Percentiles rank a stretch among this genome's conserved stretches.
Conservation (phyloP, 2,888 invertebrate species). For the Odontomyia ornata region DNA sequence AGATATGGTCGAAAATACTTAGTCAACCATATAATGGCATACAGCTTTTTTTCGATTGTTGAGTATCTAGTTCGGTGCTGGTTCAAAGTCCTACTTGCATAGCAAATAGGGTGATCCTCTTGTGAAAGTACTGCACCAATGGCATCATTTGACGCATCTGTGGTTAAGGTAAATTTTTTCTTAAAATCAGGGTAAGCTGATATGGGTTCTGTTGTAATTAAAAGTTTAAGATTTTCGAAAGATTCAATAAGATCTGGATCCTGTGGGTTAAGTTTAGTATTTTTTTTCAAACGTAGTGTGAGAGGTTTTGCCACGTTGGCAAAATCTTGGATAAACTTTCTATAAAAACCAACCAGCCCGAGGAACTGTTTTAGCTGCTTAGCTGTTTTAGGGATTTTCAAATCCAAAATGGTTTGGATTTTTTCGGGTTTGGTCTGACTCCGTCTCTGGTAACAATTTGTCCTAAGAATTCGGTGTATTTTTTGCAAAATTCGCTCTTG, state of each 20-base stretch:
- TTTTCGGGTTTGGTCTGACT: background rate
- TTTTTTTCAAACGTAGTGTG: background rate
- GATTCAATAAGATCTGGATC: background rate
- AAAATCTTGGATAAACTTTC: slow-evolving; percentile 30
- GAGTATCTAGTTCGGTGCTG: slow-evolving; percentile 48
- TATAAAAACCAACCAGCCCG: slow-evolving; percentile 16
- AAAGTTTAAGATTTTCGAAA: slow-evolving; percentile 50
- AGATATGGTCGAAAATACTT: slow-evolving; percentile 50
- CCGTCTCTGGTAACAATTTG: background rate
- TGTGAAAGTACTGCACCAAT: slow-evolving; percentile 54
- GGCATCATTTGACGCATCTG: slow-evolving; percentile 52
- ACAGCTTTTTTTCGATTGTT: slow-evolving; percentile 15
- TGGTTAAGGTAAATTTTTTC: too few relatives aligned
- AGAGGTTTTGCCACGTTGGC: slow-evolving; percentile 3
- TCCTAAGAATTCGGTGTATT: slow-evolving; percentile 12
- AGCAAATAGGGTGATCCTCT: slow-evolving; percentile 46
- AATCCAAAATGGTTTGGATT: background rate
- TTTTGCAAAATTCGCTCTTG: background rate
- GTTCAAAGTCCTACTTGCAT: slow-evolving; percentile 49
- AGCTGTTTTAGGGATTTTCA: background rate
- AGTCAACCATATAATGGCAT: slow-evolving; percentile 47
- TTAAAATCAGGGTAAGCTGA: too few relatives aligned
- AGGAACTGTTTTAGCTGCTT: slow-evolving; percentile 28
- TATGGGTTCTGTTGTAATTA: too few relatives aligned
- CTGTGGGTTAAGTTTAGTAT: background rate